These are phyloP conservation scores for Lepidocolaptes lacrymiger DNA, from an alignment of 2,797 vertebrate species.

Conservation along the genomic window DNA sequence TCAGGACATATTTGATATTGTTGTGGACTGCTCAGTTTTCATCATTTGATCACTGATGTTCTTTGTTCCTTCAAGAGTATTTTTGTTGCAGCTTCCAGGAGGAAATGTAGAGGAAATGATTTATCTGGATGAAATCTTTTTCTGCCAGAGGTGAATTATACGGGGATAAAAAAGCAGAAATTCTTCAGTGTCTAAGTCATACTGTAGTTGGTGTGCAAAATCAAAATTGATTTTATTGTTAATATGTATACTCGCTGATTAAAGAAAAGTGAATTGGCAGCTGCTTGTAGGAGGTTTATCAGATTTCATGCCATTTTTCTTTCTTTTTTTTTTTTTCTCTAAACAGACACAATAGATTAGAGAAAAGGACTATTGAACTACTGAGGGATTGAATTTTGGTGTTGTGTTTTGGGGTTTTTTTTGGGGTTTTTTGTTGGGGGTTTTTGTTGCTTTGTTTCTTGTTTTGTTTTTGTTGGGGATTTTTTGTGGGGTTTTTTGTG, in stretches of 20 bases:
- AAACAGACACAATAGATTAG: not conserved
- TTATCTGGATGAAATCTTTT: constrained; percentile 16
- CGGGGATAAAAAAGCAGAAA: not conserved
- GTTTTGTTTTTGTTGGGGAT: no score
- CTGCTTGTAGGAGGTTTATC: not conserved
- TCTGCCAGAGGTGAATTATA: not conserved
- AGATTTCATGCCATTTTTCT: not conserved
- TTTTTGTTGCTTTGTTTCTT: not conserved
- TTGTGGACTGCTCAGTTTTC: constrained; percentile 51
- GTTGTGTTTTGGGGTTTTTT: no score
- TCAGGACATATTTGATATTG: constrained; percentile 58
- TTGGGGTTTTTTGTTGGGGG: no score
- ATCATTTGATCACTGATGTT: constrained; percentile 15
- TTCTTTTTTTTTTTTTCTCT: no score
- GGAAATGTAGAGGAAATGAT: not conserved
- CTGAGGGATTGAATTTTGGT: not conserved
- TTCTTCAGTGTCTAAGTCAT: not conserved
- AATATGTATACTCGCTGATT: not conserved
- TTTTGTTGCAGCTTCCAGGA: constrained; percentile 44
- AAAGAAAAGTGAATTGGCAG: not conserved
- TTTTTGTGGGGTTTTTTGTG: not conserved
- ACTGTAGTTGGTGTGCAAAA: not conserved
- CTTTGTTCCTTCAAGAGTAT: constrained; percentile 23
- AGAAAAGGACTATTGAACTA: not conserved
- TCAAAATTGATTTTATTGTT: not conserved